phyloP scores from a whole-genome alignment of 2,888 invertebrate genomes.

The Trypoxylon attenuatum region DNA sequence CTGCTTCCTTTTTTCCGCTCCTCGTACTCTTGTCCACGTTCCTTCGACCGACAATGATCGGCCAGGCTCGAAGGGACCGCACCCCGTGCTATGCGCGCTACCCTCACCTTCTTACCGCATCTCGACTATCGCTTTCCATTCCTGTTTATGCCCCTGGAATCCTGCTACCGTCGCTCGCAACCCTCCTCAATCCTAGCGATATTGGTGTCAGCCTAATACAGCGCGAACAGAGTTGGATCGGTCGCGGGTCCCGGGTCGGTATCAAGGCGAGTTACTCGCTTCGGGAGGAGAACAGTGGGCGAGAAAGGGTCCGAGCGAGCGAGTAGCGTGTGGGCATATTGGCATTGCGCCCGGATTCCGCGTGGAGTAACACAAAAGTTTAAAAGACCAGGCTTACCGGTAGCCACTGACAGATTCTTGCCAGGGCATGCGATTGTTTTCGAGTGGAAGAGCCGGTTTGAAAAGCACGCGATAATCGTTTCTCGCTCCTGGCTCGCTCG shows the following conservation, averaged over 20 bases:
- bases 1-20: background rate
- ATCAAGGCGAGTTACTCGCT: no score
- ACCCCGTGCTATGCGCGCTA: conserved; percentile 14
- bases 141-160: background rate
- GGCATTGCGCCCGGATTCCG: conserved; percentile 20
- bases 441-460: conserved; percentile 16
- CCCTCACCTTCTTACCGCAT: conserved; percentile 20
- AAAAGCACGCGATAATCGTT: conserved; percentile 23
- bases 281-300: no score
- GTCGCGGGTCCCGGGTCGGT: no score
- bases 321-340: background rate
- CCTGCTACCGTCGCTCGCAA: background rate
- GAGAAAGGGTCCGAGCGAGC: background rate
- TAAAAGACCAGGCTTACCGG: conserved; percentile 34
- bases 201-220: no score
- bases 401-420: conserved; percentile 23
- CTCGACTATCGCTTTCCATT: background rate
- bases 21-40: conserved; percentile 33
- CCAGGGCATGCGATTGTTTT: conserved; percentile 25
- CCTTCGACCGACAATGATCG: conserved; percentile 54
- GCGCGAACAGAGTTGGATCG: no score
- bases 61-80: conserved; percentile 45
- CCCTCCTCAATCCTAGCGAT: background rate
- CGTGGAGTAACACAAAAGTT: conserved; percentile 33
- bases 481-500: background rate